phyloP scores from a whole-genome alignment of 2,888 invertebrate genomes.

The Nesidiocoris tenuis region DNA sequence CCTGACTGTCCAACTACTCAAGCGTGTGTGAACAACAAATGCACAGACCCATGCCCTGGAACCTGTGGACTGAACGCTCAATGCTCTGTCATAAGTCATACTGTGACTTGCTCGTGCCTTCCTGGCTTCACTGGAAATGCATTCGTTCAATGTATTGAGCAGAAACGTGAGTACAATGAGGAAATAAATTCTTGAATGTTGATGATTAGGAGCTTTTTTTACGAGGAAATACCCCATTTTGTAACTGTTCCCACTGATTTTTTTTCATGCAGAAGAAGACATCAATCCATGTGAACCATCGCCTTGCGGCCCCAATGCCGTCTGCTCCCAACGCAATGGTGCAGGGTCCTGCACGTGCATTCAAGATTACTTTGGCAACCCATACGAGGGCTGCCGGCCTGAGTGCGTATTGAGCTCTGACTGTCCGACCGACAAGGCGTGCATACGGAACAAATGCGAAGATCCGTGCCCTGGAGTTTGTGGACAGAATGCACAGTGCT shows the following conservation, averaged over 20 bases:
- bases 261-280: constrained; percentile 58
- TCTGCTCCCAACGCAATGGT: constrained; percentile 73
- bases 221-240: not conserved
- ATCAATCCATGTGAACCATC: constrained; percentile 79
- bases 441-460: constrained; percentile 71
- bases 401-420: constrained; percentile 85
- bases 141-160: constrained; percentile 71
- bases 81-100: constrained; percentile 75
- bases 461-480: constrained; percentile 79
- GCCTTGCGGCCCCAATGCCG: constrained; percentile 82
- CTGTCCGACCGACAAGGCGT: constrained; percentile 72
- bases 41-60: constrained; percentile 78
- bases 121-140: constrained; percentile 78
- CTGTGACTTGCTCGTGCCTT: constrained; percentile 77
- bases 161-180: constrained; percentile 57
- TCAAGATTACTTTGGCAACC: constrained; percentile 79
- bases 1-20: constrained; percentile 74
- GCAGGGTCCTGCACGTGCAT: constrained; percentile 79
- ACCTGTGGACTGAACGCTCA: constrained; percentile 78
- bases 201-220: too few relatives aligned
- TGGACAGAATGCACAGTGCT: constrained; percentile 70
- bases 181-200: not conserved
- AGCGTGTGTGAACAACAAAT: constrained; percentile 78
- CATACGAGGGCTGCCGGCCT: constrained; percentile 76
- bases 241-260: constrained; percentile 5